Conservation (phyloP, 2,113 vertebrate species). For the Orientallactaga bullata region DNA sequence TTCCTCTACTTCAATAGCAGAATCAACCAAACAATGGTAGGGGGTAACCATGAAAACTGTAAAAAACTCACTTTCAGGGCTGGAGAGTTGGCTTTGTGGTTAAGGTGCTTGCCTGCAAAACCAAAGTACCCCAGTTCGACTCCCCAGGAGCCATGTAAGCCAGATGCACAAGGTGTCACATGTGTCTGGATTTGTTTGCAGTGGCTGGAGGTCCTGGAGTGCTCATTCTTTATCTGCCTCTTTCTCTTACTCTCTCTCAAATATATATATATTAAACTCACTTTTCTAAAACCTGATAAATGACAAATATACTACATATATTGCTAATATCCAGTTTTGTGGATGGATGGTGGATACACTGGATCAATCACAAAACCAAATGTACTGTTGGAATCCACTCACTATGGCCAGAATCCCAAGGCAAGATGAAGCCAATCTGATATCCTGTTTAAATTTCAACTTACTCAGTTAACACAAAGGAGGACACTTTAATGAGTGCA, state of each 20-base stretch:
- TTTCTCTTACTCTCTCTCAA: too few relatives aligned
- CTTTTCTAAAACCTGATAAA: neutral
- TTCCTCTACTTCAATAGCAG: neutral
- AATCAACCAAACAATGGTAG: neutral
- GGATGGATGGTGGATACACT: neutral
- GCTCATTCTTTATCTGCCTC: too few relatives aligned
- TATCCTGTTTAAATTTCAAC: neutral
- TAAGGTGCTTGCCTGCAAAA: too few relatives aligned
- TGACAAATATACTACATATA: neutral
- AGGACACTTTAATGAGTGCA: constrained; percentile 15
- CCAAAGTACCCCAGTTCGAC: too few relatives aligned
- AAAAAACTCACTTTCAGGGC: too few relatives aligned
- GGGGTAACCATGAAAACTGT: too few relatives aligned
- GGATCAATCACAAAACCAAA: neutral
- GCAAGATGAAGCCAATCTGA: neutral
- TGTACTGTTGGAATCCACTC: neutral
- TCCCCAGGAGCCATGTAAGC: too few relatives aligned
- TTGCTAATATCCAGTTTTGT: neutral
- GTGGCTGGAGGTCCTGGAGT: too few relatives aligned
- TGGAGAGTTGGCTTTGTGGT: too few relatives aligned
- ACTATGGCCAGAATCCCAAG: neutral
- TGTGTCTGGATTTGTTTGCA: too few relatives aligned
- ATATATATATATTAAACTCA: too few relatives aligned
- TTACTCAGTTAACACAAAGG: constrained; percentile 31
- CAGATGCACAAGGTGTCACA: too few relatives aligned